Evolutionary conservation across 2,113 vertebrate species (phyloP), one percentile per base, ranked within the genome.

Genomic region (Hypomesus transpacificus): DNA sequence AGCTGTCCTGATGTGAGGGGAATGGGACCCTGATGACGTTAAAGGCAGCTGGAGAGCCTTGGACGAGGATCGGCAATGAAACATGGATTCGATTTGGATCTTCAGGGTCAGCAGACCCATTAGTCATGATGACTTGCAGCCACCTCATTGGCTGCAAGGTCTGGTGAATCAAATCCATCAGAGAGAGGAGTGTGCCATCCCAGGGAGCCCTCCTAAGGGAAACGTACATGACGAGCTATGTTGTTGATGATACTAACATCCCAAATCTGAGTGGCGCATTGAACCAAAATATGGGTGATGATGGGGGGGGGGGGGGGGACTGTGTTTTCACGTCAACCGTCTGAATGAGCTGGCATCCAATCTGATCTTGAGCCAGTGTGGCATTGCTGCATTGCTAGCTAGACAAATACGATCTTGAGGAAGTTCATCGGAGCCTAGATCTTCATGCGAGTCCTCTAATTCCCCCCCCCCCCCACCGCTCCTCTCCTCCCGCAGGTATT

Each of bases 401-500:
- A 9, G 9, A 46, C 9, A 46, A 46, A 46, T 46, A 5, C 9
- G 0, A 46, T 46, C 39, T 46, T 46, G 39, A 9, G 39, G 39
- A 46, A 46, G 9, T 46, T 46, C 1, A 11, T 46, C 39, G 39
- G 39, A 46, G 5, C 0, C 39, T 46, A 11, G 39, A 56, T 20
- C 1, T 56, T 20, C 3, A 21, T 3, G 57, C 3, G 1, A 9
- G 18, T 9, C 34, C n/a, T 22, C 60, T 53, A 1, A 50, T 46
- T 2, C n/a, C 1, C 26, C 18, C 2, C 28, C 4, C n/a, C 1
- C 26, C 18, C 2, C 28, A 8, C 31, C 13, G 8, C 31, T 28
- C 16, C 16, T 70, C 67, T 20, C 14, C 60, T 62, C 34, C 34
- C 20, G 17, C 78, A 98, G 96, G 95, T 81, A 92, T 96, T 82